Conservation (phyloP, 1,140 invertebrate species). For the Drosophila kikkawai region DNA sequence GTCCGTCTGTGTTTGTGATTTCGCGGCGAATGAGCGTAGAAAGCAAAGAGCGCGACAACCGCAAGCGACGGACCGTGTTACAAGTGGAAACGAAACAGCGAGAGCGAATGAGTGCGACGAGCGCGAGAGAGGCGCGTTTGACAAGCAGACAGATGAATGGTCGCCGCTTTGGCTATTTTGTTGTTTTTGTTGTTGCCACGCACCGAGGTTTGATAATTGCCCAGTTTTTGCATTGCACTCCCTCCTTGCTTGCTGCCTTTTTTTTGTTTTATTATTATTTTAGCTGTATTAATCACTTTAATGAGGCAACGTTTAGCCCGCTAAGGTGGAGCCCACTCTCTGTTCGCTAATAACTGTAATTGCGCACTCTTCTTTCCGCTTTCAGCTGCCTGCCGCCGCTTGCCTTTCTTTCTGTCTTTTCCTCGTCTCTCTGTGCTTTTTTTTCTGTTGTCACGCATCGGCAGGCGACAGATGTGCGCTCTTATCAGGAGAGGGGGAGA, state of each 20-base stretch:
- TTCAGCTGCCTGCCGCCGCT: conserved; percentile 16
- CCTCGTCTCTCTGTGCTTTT: conserved; percentile 15
- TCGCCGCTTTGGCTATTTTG: conserved; percentile 8
- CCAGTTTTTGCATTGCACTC: conserved; percentile 45
- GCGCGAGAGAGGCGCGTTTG: conserved; percentile 55
- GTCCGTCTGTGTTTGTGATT: conserved; percentile 63
- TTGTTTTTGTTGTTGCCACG: conserved; percentile 37
- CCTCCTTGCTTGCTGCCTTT: neutral
- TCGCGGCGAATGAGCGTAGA: conserved; percentile 62
- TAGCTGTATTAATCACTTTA: conserved; percentile 72
- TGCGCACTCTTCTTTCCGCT: conserved; percentile 56
- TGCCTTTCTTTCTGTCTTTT: conserved; percentile 18
- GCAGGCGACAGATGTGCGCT: conserved; percentile 66
- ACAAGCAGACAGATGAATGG: conserved; percentile 41
- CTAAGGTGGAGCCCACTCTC: conserved; percentile 52
- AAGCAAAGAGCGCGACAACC: conserved; percentile 28
- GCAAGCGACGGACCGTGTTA: conserved; percentile 44
- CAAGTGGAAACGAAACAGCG: conserved; percentile 72
- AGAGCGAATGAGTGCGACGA: conserved; percentile 24
- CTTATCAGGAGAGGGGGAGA: conserved; percentile 36
- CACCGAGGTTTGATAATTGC: conserved; percentile 75
- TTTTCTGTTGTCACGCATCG: conserved; percentile 64
- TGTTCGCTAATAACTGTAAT: conserved; percentile 75
- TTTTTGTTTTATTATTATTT: conserved; percentile 36
- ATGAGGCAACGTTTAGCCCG: conserved; percentile 70